Conservation (phyloP, 2,888 invertebrate genomes). For the Clostera curtula region DNA sequence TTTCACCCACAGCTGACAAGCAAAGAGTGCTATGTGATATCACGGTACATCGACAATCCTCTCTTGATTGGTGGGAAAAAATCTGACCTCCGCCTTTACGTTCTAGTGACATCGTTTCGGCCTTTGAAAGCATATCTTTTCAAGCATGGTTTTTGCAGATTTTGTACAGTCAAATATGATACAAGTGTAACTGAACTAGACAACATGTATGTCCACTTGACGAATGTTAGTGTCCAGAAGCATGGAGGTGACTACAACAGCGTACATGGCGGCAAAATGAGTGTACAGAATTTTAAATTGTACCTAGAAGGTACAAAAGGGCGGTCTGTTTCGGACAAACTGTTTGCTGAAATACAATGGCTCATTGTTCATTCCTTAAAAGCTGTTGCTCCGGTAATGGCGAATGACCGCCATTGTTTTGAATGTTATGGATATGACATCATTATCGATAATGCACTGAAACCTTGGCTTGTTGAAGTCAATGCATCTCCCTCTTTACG, state of each 20-base stretch:
- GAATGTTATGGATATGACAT: conserved; percentile 98
- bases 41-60: conserved; percentile 96
- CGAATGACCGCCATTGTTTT: conserved; percentile 94
- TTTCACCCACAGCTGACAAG: conserved; percentile 86
- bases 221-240: conserved; percentile 98
- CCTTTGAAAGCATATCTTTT: conserved; percentile 96
- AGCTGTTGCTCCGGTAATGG: conserved; percentile 95
- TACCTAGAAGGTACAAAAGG: conserved; percentile 95
- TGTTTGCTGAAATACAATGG: conserved; percentile 94
- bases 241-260: conserved; percentile 97
- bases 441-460: conserved; percentile 93
- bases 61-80: conserved; percentile 97
- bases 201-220: conserved; percentile 96
- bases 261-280: conserved; percentile 96
- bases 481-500: conserved; percentile 97
- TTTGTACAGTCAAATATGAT: conserved; percentile 97
- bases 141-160: conserved; percentile 95
- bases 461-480: conserved; percentile 96
- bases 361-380: conserved; percentile 94
- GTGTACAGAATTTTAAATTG: conserved; percentile 91
- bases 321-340: conserved; percentile 88
- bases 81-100: conserved; percentile 94
- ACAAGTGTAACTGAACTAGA: conserved; percentile 91
- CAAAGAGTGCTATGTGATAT: conserved; percentile 97
- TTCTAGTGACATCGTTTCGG: conserved; percentile 93